Evolutionary conservation across 2,113 vertebrate genomes (phyloP).

Genomic region (Syngnathus typhle): DNA sequence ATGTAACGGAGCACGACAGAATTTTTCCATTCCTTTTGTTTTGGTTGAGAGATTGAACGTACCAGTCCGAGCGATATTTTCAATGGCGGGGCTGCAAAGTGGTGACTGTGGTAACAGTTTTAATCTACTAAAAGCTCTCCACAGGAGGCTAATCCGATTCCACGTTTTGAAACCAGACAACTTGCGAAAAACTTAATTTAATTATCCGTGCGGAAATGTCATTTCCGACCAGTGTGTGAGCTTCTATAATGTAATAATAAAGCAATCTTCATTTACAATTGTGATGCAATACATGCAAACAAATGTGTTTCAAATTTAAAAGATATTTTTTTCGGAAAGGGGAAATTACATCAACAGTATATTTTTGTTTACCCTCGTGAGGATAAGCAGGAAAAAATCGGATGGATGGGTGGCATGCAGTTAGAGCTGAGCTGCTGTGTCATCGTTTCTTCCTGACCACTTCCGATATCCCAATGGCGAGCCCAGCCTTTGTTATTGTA

Average conservation of each 20-base stretch:
- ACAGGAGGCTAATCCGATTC: constrained; percentile 14
- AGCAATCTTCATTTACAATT: too few relatives aligned
- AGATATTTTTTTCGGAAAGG: neutral
- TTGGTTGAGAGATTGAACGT: neutral
- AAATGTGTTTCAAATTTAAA: neutral
- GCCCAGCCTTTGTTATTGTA: too few relatives aligned
- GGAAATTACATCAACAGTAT: neutral
- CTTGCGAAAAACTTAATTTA: neutral
- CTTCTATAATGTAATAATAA: neutral
- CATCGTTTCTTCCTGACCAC: too few relatives aligned
- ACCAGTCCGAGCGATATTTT: neutral
- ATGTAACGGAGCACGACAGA: constrained; percentile 6
- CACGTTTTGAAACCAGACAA: neutral
- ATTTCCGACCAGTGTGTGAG: neutral
- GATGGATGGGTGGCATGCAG: too few relatives aligned
- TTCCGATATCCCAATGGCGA: too few relatives aligned
- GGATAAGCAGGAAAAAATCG: too few relatives aligned
- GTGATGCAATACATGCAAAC: neutral
- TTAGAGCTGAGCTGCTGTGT: too few relatives aligned
- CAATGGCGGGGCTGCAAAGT: neutral
- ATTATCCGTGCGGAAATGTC: constrained; percentile 2
- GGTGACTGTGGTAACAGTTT: constrained; percentile 4
- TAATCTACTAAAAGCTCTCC: constrained; percentile 20
- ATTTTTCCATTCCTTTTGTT: constrained; percentile 34
- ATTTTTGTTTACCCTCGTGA: too few relatives aligned